Base-by-base conservation (phyloP, 2,797 vertebrate species). In the Danio kyathit region DNA sequence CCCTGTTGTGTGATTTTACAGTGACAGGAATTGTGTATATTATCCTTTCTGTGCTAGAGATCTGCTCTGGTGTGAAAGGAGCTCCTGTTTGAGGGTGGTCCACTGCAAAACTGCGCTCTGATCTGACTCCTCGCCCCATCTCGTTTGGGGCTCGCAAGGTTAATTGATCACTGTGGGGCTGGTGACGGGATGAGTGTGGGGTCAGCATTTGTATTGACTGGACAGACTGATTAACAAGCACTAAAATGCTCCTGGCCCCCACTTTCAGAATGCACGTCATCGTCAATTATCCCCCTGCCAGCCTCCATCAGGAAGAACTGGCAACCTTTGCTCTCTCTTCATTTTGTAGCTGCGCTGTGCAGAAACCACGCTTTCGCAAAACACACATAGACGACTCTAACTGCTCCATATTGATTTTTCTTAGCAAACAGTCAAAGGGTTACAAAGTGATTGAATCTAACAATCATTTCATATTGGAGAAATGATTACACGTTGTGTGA, bases 171-270 rank as follows among this genome's bases (percentile, higher is more conserved):
- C 77, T 77, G 61, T 82, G 84, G 84, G 74, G 80, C 52, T 63
- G 60, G 60, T 40, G 57, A 61, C 71, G 70, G 76, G 54, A 51
- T 69, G 76, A 73, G 78, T 74, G 79, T 85, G 63, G 73, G 63
- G 88, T 88, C 88, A 89, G 85, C 85, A 85, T 82, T 65, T 72
- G 72, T 83, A 82, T 76, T 79, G 81, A 80, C 82, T 83, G 21
- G 71, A 72, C 83, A 81, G 83, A 87, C 85, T 87, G 82, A 91
- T 88, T 89, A 88, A 87, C 82, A 83, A 79, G 83, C 82, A 77
- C 67, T 83, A 75, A 74, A 86, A 87, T 65, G 75, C 86, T 85
- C 70, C 52, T 44, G 59, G 40, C 83, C 84, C 75, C 21, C 54
- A 85, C 86, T 63, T 46, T 82, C 70, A 77, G 74, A 86, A 65